Evolutionary conservation across 2,888 invertebrate species (phyloP).

Genomic region (Lagria hirta): DNA sequence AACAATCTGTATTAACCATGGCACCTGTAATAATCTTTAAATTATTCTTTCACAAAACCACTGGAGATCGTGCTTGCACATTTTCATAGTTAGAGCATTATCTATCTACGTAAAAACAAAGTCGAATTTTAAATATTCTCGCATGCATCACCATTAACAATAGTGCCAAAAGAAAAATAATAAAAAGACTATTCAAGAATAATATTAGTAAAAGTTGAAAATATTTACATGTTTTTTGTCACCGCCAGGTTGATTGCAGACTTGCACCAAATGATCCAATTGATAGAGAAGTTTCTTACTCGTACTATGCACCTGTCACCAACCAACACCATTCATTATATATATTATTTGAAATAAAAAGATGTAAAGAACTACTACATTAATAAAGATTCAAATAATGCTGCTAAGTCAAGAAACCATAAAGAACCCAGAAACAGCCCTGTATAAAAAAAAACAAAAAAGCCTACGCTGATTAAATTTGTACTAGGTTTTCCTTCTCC

Average conservation of each 20-base stretch:
- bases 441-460: slow-evolving; percentile 25
- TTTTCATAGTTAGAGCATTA: too few species aligned
- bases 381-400: slow-evolving; percentile 14
- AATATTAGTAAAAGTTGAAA: too few species aligned
- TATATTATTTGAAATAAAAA: slow-evolving; percentile 19
- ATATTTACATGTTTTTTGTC: slow-evolving; percentile 74
- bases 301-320: slow-evolving; percentile 83
- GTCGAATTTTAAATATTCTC: too few species aligned
- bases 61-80: too few species aligned
- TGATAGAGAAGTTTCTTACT: slow-evolving; percentile 95
- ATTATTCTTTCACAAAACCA: too few species aligned
- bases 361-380: slow-evolving; percentile 6
- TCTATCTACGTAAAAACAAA: too few species aligned
- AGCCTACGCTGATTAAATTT: slow-evolving; percentile 48
- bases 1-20: too few species aligned
- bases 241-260: slow-evolving; percentile 89
- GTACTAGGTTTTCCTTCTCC: slow-evolving; percentile 41
- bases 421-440: slow-evolving; percentile 11
- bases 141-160: too few species aligned
- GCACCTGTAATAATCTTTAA: too few species aligned
- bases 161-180: too few species aligned
- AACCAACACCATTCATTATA: slow-evolving; percentile 47
- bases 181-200: too few species aligned
- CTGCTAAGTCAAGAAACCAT: slow-evolving; percentile 5
- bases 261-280: slow-evolving; percentile 92